Percentiles rank a stretch among this genome's conserved stretches.
Evolutionary conservation across 1,140 invertebrate genomes (phyloP).

Genomic region (Prorops nasuta): DNA sequence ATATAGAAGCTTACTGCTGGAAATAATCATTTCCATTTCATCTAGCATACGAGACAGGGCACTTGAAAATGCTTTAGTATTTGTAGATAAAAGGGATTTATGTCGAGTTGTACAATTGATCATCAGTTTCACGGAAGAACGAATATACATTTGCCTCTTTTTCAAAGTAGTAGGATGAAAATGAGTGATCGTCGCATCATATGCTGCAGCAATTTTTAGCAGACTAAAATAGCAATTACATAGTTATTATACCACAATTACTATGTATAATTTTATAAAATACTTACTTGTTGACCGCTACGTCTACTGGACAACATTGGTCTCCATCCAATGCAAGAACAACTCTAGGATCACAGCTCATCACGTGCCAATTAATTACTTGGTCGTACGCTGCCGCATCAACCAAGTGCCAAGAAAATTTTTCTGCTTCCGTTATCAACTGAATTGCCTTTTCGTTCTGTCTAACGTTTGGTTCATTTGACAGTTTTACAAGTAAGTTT

Average conservation of each 20-base stretch:
- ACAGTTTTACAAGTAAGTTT: constrained; percentile 67
- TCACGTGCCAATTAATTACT: constrained; percentile 75
- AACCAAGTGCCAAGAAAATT: constrained; percentile 69
- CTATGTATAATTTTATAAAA: constrained; percentile 8
- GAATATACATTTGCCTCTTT: constrained; percentile 64
- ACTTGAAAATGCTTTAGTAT: constrained; percentile 57
- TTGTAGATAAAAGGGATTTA: constrained; percentile 55
- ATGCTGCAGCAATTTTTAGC: constrained; percentile 63
- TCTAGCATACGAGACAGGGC: constrained; percentile 61
- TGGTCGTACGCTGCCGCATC: constrained; percentile 67
- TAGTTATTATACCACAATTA: constrained; percentile 9
- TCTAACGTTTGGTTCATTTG: constrained; percentile 70
- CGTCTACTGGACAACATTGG: constrained; percentile 54
- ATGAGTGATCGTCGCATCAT: constrained; percentile 47
- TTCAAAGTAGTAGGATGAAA: constrained; percentile 57
- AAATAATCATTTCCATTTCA: constrained; percentile 62
- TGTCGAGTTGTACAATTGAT: constrained; percentile 60
- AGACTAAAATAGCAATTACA: constrained; percentile 49
- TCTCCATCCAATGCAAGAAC: constrained; percentile 58
- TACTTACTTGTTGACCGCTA: constrained; percentile 56
- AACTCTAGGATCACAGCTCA: constrained; percentile 72
- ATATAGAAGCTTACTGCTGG: constrained; percentile 53
- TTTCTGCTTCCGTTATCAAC: constrained; percentile 64
- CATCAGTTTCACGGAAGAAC: constrained; percentile 61
- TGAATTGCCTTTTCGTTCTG: constrained; percentile 57